phyloP scores from a whole-genome alignment of 2,888 invertebrate species.

The Operophtera brumata region DNA sequence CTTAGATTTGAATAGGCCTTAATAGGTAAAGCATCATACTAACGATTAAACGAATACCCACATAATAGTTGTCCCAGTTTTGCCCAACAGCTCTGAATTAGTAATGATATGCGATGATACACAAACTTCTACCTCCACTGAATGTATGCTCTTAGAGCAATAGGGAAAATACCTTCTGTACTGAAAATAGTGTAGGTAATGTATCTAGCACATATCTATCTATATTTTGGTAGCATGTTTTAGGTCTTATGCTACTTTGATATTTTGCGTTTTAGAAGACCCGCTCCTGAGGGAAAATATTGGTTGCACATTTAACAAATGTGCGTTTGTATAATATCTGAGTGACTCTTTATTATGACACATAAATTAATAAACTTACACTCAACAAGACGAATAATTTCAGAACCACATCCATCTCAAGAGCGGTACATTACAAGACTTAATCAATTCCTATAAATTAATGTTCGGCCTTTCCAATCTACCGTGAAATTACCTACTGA shows the following conservation, averaged over 20 bases:
- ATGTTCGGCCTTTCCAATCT: constrained; percentile 7
- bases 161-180: not conserved
- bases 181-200: too few relatives aligned
- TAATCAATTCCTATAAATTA: constrained; percentile 14
- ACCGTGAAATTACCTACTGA: constrained; percentile 20
- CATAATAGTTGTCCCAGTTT: not conserved
- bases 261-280: too few relatives aligned
- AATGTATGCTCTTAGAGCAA: not conserved
- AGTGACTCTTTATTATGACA: too few relatives aligned
- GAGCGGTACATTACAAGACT: constrained; percentile 5
- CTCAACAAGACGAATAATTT: constrained; percentile 10
- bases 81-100: not conserved
- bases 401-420: constrained; percentile 16
- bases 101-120: not conserved
- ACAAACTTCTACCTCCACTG: not conserved
- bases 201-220: too few relatives aligned
- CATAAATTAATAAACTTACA: constrained; percentile 23
- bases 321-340: too few relatives aligned
- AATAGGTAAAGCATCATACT: too few relatives aligned
- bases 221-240: too few relatives aligned
- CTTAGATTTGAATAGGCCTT: too few relatives aligned
- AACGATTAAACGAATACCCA: not conserved
- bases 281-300: too few relatives aligned
- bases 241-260: too few relatives aligned
- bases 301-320: too few relatives aligned